phyloP scores from a whole-genome alignment of 2,113 vertebrate species.

The Psophia crepitans region DNA sequence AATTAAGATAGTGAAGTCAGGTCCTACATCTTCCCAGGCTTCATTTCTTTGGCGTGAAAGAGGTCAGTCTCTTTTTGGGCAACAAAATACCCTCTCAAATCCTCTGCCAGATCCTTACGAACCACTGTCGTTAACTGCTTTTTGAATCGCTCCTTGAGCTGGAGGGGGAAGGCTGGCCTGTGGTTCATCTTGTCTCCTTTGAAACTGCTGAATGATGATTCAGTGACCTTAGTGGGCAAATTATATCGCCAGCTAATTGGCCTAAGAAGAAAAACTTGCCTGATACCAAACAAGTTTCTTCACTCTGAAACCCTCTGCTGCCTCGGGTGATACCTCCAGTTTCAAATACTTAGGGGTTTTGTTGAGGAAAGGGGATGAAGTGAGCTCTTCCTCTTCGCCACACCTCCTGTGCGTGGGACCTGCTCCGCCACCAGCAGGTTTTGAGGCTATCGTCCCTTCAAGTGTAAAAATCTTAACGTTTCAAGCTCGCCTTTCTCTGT shows the following conservation, averaged over 20 bases:
- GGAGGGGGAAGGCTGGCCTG: background rate
- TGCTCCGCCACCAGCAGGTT: background rate
- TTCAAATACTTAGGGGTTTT: background rate
- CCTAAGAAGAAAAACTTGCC: slow-evolving; percentile 12
- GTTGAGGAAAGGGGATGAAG: background rate
- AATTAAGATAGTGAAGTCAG: background rate
- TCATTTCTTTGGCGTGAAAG: background rate
- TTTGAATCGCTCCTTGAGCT: background rate
- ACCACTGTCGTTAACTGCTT: slow-evolving; percentile 4
- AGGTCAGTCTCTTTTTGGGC: background rate
- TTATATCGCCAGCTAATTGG: slow-evolving; percentile 29
- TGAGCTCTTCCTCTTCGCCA: background rate
- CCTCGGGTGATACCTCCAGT: background rate
- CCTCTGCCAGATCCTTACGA: slow-evolving; percentile 12
- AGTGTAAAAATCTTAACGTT: background rate
- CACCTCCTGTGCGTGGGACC: background rate
- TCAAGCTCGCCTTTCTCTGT: background rate
- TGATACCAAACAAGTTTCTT: background rate
- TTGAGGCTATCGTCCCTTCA: background rate
- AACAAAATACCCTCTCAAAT: background rate
- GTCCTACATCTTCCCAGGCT: background rate
- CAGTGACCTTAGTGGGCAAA: slow-evolving; percentile 38
- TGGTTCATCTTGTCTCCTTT: slow-evolving; percentile 3
- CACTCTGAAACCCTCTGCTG: background rate
- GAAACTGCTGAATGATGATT: slow-evolving; percentile 37